phyloP scores from a whole-genome alignment of 1,140 invertebrate species.

The Aphis craccivora region DNA sequence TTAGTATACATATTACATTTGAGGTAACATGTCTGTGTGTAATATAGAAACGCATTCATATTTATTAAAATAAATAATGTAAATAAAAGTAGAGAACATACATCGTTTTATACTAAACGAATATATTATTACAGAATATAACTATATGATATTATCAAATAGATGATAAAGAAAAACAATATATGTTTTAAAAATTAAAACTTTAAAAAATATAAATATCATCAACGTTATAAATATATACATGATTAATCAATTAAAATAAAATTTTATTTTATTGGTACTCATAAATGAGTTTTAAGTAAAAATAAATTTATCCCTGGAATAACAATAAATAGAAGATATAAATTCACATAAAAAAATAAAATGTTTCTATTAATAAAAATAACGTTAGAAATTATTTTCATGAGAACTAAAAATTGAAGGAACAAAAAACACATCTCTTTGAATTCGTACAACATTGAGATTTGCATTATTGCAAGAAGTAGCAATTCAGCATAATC shows the following conservation, averaged over 20 bases:
- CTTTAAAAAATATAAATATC: no score
- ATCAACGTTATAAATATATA: no score
- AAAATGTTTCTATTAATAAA: background rate
- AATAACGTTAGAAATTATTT: background rate
- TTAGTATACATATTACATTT: background rate
- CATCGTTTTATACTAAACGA: background rate
- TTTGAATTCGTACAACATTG: background rate
- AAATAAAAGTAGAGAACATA: background rate
- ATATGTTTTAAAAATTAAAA: no score
- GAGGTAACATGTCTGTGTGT: no score
- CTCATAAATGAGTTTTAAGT: no score
- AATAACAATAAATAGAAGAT: background rate
- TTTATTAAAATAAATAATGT: background rate
- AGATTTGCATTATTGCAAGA: background rate
- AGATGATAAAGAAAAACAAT: no score
- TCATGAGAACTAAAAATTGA: background rate
- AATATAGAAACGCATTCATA: background rate
- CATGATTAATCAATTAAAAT: no score
- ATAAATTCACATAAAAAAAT: background rate
- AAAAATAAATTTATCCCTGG: background rate
- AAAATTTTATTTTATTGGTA: no score
- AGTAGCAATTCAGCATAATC: background rate
- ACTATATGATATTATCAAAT: no score
- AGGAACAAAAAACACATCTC: background rate
- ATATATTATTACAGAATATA: background rate